Base-by-base conservation (phyloP, 2,888 invertebrate genomes). In the Clunio marinus region DNA sequence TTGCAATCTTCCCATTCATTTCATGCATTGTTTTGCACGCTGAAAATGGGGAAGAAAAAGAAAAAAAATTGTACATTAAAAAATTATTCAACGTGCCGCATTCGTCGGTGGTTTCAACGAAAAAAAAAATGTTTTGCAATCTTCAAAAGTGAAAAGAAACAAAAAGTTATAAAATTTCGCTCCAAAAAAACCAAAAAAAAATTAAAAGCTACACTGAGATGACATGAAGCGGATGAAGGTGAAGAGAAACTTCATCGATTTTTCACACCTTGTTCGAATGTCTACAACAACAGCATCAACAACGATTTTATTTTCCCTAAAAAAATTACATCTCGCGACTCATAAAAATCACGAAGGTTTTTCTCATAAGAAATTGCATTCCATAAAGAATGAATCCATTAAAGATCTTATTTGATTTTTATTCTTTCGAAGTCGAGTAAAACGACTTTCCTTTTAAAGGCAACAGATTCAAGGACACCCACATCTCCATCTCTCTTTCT, bases 391-490 rank as follows among this genome's bases (percentile, higher is more conserved):
- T 37, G 60, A 46, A 63, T 63, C 46, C 63, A 63, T 63, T 63
- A 63, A 62, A 63, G 37, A 63, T 46, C 1, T 22, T 2, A 22
- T 57, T 57, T 45, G 10, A 10, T 28, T 59, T n/a, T n/a, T n/a
- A n/a, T n/a, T 22, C 37, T 27, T 57, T 57, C n/a, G 27, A 15
- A 4, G 25, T 13, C 4, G 27, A 22, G 45, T 25, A 22, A 37
- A 63, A 63, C 46, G 45, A 27, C 63, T 63, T 63, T 63, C 63
- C 63, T 63, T 63, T 63, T 63, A 37, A 2, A 63, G 46, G 17
- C 62, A 37, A 22, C 17, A 15, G 25, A 27, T 46, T 27, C 63
- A 63, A 63, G 63, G 63, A 63, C 63, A 63, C 63, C 63, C 46
- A 63, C 63, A 51, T 51, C 17, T 51, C 51, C 20, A 20, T 51